A percentile compares a stretch with the other conserved stretches of the same genome.
These are phyloP conservation scores for Euphydryas editha DNA, from an alignment of 2,888 invertebrate species.

Conservation along the genomic window DNA sequence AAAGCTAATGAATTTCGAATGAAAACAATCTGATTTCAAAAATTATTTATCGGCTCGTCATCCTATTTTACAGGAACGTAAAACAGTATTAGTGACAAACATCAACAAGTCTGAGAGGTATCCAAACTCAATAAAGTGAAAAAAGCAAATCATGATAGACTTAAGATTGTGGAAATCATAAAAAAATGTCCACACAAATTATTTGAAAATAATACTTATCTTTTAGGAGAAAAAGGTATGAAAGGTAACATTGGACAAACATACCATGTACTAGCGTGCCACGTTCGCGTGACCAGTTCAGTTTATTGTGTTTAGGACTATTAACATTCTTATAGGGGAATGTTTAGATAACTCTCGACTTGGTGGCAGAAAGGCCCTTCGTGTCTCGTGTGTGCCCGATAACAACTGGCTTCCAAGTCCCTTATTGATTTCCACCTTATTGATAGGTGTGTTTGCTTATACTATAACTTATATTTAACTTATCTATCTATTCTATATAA, in stretches of 20 bases:
- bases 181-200: not conserved
- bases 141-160: too few species aligned
- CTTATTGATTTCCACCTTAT: constrained; percentile 40
- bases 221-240: constrained; percentile 21
- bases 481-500: too few species aligned
- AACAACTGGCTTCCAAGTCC: constrained; percentile 28
- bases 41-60: too few species aligned
- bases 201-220: constrained; percentile 9
- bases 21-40: too few species aligned
- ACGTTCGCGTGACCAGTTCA: constrained; percentile 65
- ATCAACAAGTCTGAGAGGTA: too few species aligned
- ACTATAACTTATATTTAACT: not conserved
- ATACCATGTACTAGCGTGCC: constrained; percentile 57
- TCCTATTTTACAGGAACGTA: too few species aligned
- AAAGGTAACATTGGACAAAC: constrained; percentile 33
- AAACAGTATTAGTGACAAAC: too few species aligned
- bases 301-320: constrained; percentile 72
- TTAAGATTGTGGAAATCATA: not conserved
- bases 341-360: constrained; percentile 72
- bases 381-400: constrained; percentile 43
- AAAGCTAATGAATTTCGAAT: too few species aligned
- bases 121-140: too few species aligned
- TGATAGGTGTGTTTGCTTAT: constrained; percentile 12
- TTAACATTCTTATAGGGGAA: constrained; percentile 80
- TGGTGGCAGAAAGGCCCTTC: constrained; percentile 46